Evolutionary conservation across 2,797 vertebrate genomes (phyloP).

Genomic region (Artibeus lituratus): DNA sequence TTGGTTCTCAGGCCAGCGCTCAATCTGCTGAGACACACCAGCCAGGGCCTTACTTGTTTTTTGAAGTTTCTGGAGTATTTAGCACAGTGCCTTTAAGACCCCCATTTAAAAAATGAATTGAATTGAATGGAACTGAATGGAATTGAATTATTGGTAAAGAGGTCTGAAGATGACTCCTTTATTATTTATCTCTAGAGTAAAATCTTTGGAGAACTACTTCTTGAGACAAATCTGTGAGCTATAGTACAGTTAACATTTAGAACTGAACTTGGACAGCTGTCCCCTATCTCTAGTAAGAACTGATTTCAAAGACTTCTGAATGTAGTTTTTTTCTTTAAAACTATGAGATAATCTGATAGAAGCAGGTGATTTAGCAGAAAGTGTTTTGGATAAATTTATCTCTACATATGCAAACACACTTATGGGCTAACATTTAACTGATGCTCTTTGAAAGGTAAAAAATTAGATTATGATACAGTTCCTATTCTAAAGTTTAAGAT

Average conservation of each 20-base stretch:
- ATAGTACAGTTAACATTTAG: conserved; percentile 40
- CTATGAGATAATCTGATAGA: conserved; percentile 9
- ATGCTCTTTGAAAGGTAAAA: not conserved
- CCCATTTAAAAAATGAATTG: conserved; percentile 25
- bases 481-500: conserved; percentile 3
- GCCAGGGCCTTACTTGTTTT: not conserved
- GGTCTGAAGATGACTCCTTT: conserved; percentile 44
- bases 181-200: conserved; percentile 53
- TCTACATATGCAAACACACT: not conserved
- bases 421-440: not conserved
- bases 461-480: not conserved
- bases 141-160: conserved; percentile 58
- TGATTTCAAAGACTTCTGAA: conserved; percentile 11
- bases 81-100: conserved; percentile 41
- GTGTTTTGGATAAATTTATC: not conserved
- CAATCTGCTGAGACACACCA: too few species aligned
- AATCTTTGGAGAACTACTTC: conserved; percentile 41
- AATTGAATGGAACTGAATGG: conserved; percentile 24
- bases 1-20: too few species aligned
- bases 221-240: conserved; percentile 46
- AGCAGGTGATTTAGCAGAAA: not conserved
- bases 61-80: conserved; percentile 56
- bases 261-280: conserved; percentile 17
- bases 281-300: conserved; percentile 17
- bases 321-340: conserved; percentile 40